These are phyloP conservation scores for Macrosiphum euphorbiae DNA, from an alignment of 2,888 invertebrate species.

Conservation along the genomic window DNA sequence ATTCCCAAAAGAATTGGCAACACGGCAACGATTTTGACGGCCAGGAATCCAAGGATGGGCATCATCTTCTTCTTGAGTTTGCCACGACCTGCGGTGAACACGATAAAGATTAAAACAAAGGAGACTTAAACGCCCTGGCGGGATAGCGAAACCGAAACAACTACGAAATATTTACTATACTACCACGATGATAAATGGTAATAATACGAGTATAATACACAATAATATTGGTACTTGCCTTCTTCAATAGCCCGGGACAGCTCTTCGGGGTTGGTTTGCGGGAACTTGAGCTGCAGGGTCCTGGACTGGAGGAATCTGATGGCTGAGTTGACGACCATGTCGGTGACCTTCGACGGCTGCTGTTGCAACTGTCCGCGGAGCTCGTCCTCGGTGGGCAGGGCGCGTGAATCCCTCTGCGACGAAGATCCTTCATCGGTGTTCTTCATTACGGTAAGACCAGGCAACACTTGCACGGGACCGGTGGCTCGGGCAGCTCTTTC, in stretches of 20 bases:
- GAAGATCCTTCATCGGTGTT: slow-evolving; percentile 67
- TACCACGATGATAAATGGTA: background rate
- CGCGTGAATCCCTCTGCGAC: slow-evolving; percentile 67
- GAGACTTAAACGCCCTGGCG: background rate
- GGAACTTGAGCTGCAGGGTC: slow-evolving; percentile 80
- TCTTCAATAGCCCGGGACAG: slow-evolving; percentile 82
- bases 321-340: slow-evolving; percentile 74
- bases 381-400: slow-evolving; percentile 71
- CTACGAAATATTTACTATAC: background rate
- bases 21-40: slow-evolving; percentile 80
- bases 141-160: background rate
- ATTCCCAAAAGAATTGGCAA: slow-evolving; percentile 80
- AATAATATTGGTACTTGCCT: slow-evolving; percentile 73
- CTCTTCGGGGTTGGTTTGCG: slow-evolving; percentile 76
- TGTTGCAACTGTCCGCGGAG: slow-evolving; percentile 68
- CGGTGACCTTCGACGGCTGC: slow-evolving; percentile 73
- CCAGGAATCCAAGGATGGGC: slow-evolving; percentile 79
- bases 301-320: slow-evolving; percentile 75
- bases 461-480: slow-evolving; percentile 74
- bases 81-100: slow-evolving; percentile 75
- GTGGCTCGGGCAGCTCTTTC: slow-evolving; percentile 74
- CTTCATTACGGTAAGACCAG: slow-evolving; percentile 75
- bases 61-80: slow-evolving; percentile 82
- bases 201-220: slow-evolving; percentile 7
- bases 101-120: background rate